These are phyloP conservation scores for Archivesica marissinica DNA, from an alignment of 1,140 invertebrate species.

Conservation along the genomic window DNA sequence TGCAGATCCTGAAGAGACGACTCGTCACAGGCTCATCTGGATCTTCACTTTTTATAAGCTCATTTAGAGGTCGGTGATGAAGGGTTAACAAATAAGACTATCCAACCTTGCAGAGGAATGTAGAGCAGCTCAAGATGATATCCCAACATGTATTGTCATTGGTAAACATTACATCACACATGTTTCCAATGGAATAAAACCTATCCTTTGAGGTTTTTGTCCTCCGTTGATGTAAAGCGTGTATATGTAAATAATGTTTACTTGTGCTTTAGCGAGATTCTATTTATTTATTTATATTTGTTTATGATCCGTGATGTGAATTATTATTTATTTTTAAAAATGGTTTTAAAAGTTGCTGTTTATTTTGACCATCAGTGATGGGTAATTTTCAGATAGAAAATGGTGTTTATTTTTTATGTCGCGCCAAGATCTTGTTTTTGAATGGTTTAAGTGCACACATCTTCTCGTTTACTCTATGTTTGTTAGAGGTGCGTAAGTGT, in stretches of 20 bases:
- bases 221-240: background rate
- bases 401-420: background rate
- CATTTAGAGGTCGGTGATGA: no score
- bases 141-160: no score
- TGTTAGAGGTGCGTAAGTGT: background rate
- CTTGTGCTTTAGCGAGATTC: slow-evolving; percentile 1
- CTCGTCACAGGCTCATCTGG: no score
- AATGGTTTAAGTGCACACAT: slow-evolving; percentile 15
- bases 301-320: background rate
- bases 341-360: slow-evolving; percentile 11
- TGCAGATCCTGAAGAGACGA: no score
- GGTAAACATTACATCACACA: no score
- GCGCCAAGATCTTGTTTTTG: background rate
- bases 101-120: no score
- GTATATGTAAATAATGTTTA: slow-evolving; percentile 14
- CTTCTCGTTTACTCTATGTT: background rate
- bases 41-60: no score
- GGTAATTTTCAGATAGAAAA: background rate
- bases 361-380: background rate
- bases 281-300: slow-evolving; percentile 48
- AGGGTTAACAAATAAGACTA: no score
- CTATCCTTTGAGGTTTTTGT: no score
- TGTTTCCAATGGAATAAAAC: no score
- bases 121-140: no score
- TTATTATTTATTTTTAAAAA: slow-evolving; percentile 31